Conservation (phyloP, 2,113 vertebrate species). For the Lepisosteus osseus region DNA sequence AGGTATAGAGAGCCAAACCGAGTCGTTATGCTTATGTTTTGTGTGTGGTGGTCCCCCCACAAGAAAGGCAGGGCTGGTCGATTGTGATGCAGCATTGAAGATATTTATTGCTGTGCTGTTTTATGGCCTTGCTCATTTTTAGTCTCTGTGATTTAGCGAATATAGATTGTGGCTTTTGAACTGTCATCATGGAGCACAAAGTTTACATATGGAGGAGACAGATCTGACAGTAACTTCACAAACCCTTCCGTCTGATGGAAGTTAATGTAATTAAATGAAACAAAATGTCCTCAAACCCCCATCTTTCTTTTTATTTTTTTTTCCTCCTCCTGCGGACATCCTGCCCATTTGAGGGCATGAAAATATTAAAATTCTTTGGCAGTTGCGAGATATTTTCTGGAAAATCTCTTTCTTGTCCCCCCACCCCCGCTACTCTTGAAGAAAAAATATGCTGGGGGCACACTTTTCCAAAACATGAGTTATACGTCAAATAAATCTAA, state of each 20-base stretch:
- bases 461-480: conserved; percentile 48
- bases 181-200: conserved; percentile 3
- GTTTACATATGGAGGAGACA: neutral
- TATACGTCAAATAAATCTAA: conserved; percentile 13
- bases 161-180: conserved; percentile 25
- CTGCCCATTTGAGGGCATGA: neutral
- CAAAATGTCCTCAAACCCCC: neutral
- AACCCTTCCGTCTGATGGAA: neutral
- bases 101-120: conserved; percentile 29
- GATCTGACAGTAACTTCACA: neutral
- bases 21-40: conserved; percentile 19
- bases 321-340: too few species aligned
- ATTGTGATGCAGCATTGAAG: conserved; percentile 21
- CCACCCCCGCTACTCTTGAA: neutral
- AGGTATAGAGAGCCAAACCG: conserved; percentile 5
- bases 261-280: neutral
- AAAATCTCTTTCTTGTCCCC: neutral
- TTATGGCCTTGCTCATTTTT: conserved; percentile 25
- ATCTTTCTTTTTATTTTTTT: too few species aligned
- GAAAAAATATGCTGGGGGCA: conserved; percentile 11
- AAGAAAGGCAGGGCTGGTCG: conserved; percentile 2
- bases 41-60: conserved; percentile 19
- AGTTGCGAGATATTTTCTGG: neutral
- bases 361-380: neutral
- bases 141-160: conserved; percentile 24